Evolutionary conservation across 2,113 vertebrate genomes (phyloP).

Genomic region (Perca fluviatilis): DNA sequence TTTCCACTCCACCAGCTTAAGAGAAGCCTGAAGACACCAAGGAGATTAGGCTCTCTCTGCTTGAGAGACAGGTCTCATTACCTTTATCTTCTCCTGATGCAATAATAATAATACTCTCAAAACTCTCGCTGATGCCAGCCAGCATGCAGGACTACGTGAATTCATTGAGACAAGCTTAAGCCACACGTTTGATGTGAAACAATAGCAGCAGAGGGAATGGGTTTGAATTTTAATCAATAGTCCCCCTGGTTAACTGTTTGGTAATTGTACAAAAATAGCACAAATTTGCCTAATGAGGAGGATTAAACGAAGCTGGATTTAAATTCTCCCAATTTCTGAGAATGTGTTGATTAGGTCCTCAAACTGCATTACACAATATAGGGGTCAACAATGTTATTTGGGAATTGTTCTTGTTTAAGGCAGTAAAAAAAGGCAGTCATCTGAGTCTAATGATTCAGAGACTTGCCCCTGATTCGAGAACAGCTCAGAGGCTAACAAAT

Average conservation of each 20-base stretch:
- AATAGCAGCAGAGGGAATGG: not conserved
- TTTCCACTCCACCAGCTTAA: conserved; percentile 54
- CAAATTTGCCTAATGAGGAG: conserved; percentile 27
- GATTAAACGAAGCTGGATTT: conserved; percentile 23
- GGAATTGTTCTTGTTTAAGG: conserved; percentile 59
- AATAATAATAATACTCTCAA: conserved; percentile 66
- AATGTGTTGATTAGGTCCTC: conserved; percentile 30
- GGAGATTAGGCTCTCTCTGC: conserved; percentile 68
- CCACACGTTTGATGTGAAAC: conserved; percentile 13
- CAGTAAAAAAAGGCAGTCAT: conserved; percentile 61
- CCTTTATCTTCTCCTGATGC: conserved; percentile 69
- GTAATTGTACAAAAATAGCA: not conserved
- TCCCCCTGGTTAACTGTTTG: conserved; percentile 6
- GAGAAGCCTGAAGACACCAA: conserved; percentile 52
- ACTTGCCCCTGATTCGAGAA: conserved; percentile 78
- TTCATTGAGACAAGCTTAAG: conserved; percentile 18
- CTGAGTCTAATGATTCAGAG: conserved; percentile 74
- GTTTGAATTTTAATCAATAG: conserved; percentile 32
- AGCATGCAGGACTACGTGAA: not conserved
- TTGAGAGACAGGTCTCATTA: conserved; percentile 76
- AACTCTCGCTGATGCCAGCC: conserved; percentile 44
- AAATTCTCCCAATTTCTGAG: conserved; percentile 20
- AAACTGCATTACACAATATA: conserved; percentile 23
- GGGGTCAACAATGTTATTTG: conserved; percentile 52
- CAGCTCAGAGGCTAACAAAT: conserved; percentile 74